A percentile compares a stretch with the other conserved stretches of the same genome.
phyloP scores from a whole-genome alignment of 2,797 vertebrate species.

The Sebastes trivittatus region DNA sequence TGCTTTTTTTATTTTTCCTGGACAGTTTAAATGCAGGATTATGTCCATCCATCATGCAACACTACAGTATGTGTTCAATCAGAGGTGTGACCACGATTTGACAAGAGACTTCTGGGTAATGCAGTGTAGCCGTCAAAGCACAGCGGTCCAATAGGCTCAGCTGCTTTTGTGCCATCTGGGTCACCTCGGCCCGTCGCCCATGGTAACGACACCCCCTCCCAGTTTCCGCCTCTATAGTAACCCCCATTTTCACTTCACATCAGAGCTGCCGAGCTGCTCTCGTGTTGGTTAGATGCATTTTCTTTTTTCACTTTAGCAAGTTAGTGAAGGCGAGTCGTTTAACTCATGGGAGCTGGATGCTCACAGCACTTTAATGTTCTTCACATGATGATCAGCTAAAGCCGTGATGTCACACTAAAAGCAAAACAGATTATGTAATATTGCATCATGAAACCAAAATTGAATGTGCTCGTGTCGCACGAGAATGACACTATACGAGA shows the following conservation, averaged over 20 bases:
- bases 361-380: neutral
- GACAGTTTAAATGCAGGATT: neutral
- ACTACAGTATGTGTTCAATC: neutral
- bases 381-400: neutral
- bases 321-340: neutral
- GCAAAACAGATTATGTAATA: neutral
- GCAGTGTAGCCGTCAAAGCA: conserved; percentile 32
- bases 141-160: conserved; percentile 38
- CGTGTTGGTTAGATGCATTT: neutral
- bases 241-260: conserved; percentile 56
- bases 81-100: neutral
- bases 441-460: conserved; percentile 2
- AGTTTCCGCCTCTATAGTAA: conserved; percentile 48
- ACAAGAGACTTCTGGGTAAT: conserved; percentile 20
- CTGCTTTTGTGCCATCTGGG: conserved; percentile 62
- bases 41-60: neutral
- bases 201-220: conserved; percentile 62
- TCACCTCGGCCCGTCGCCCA: conserved; percentile 56
- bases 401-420: conserved; percentile 14
- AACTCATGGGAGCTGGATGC: neutral
- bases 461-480: neutral
- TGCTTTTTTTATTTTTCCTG: neutral
- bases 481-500: neutral
- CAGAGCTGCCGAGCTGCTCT: conserved; percentile 20
- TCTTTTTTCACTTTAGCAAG: conserved; percentile 8